These are phyloP conservation scores for Dryadula phaetusa DNA, from an alignment of 2,888 invertebrate species.

Conservation along the genomic window DNA sequence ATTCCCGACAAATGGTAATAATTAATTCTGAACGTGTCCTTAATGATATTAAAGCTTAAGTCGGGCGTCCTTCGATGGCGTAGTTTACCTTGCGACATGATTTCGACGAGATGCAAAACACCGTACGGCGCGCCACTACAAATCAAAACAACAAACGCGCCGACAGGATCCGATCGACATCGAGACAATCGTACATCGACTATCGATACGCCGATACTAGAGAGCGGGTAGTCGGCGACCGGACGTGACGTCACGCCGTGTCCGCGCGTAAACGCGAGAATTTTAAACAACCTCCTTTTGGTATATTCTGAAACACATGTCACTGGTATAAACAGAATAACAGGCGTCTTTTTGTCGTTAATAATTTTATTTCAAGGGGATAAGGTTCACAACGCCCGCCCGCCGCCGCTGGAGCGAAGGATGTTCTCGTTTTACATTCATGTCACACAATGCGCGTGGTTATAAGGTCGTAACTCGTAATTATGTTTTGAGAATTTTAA, in stretches of 20 bases:
- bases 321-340: constrained; percentile 62
- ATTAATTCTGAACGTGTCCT: constrained; percentile 36
- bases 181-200: constrained; percentile 66
- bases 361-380: constrained; percentile 53
- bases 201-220: constrained; percentile 63
- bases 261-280: constrained; percentile 77
- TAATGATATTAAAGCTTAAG: constrained; percentile 27
- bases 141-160: constrained; percentile 77
- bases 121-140: constrained; percentile 66
- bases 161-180: constrained; percentile 79
- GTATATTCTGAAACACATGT: constrained; percentile 75
- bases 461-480: constrained; percentile 64
- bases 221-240: constrained; percentile 59
- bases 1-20: constrained; percentile 33
- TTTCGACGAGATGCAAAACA: constrained; percentile 60
- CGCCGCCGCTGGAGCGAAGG: constrained; percentile 43
- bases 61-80: not conserved
- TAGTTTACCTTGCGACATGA: constrained; percentile 46
- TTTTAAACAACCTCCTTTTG: constrained; percentile 80
- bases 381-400: constrained; percentile 59
- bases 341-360: constrained; percentile 50
- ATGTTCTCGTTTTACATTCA: constrained; percentile 69
- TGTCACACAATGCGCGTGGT: constrained; percentile 69
- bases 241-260: constrained; percentile 77
- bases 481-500: constrained; percentile 69